Conservation (phyloP, 2,797 vertebrate species). For the Melanitta fusca region DNA sequence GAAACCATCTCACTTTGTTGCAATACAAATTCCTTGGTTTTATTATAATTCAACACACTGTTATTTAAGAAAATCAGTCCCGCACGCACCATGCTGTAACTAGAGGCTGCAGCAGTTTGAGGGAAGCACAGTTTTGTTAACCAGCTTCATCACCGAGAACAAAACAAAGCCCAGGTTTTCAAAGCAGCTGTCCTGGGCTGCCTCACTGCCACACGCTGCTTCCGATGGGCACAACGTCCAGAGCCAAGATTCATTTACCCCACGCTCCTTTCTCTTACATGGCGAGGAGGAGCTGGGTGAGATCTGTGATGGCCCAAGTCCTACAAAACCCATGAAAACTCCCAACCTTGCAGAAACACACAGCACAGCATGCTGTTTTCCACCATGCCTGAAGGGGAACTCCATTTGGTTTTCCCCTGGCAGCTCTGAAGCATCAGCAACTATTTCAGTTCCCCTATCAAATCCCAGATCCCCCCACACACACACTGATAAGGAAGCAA, state of each 20-base stretch:
- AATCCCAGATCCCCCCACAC: not conserved
- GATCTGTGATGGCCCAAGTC: rapidly evolving
- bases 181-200: not conserved
- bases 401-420: not conserved
- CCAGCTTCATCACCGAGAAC: not conserved
- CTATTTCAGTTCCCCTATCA: not conserved
- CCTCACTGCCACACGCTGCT: not conserved
- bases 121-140: not conserved
- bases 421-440: not conserved
- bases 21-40: not conserved
- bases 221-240: not conserved
- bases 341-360: not conserved
- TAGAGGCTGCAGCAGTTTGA: not conserved
- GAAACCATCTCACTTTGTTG: not conserved
- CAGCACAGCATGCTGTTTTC: not conserved
- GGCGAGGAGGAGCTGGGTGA: not conserved
- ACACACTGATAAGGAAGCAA: not conserved
- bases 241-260: not conserved
- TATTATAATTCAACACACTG: not conserved
- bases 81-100: not conserved
- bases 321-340: rapidly evolving
- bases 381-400: not conserved
- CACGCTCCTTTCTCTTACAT: not conserved
- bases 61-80: not conserved
- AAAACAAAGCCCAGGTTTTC: not conserved